Base-by-base conservation (phyloP, 1,140 invertebrate species). In the Drosophila ironensis region DNA sequence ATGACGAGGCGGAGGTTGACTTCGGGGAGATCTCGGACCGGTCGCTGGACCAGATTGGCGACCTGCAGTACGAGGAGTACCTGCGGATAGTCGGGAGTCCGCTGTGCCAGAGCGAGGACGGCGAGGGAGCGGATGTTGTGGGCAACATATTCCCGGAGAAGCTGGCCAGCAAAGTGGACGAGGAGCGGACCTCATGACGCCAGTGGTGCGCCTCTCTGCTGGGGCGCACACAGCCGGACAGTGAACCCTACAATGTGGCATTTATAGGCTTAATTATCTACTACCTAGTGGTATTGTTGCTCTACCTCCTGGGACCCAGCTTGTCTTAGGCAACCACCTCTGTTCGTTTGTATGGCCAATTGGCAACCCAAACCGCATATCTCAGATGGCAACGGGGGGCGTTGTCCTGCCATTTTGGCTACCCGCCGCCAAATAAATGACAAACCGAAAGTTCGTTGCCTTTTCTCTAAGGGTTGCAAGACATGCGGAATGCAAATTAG, bases 61-160 rank as follows among this genome's bases (percentile, higher is more conserved):
- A 38, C 14, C 6, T 68, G 8, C 50, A 40, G 20, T 71, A 70
- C 24, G 53, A 59, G 3, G 53, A 42, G 5, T 46, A 52, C 20
- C 48, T 71, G 12, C 47, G 54, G 16, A 42, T 46, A 40, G 30
- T 51, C 22, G 53, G 60, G 14, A 57, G 56, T 28, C 38, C 52
- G 4, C 9, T 51, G 14, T n/a, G 17, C 6, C 24, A 44, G 3
- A 30, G 30, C 14, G 20, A 27, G 0, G 61, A 68, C 2, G 41
- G 33, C 14, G 25, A 35, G n/a, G 80, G 80, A 1, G 51, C 69
- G 5, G 80, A 84, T 72, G 74, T 86, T 4, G 74, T 80, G 25
- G 74, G 73, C 0, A 74, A 61, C 7, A 11, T 61, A 17, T 38
- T 46, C 7, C 14, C 7, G 9, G 50, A 37, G 4, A 24, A 7